Evolutionary conservation across 2,797 vertebrate genomes (phyloP).

Genomic region (Darevskia mixta): DNA sequence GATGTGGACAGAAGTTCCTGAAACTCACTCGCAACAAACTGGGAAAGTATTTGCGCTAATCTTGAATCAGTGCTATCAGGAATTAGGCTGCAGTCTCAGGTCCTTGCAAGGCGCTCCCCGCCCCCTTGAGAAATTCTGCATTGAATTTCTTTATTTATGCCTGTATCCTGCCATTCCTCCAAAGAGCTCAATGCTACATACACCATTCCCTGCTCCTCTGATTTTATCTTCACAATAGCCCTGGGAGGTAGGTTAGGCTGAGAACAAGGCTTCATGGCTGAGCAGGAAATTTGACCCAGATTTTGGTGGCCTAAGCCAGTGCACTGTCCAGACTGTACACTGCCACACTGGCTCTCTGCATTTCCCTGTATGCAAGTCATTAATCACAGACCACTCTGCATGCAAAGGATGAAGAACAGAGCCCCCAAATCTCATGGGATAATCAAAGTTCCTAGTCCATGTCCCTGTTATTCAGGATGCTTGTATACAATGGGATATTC

Average conservation of each 20-base stretch:
- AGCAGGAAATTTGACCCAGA: neutral
- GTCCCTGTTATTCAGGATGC: conserved; percentile 15
- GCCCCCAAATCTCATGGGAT: neutral
- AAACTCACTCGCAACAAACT: neutral
- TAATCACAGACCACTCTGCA: neutral
- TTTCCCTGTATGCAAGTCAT: neutral
- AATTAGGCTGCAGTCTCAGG: neutral
- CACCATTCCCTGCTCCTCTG: neutral
- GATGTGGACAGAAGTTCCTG: neutral
- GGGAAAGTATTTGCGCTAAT: neutral
- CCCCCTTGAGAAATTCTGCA: neutral
- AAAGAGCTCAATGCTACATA: neutral
- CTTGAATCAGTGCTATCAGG: neutral
- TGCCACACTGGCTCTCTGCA: neutral
- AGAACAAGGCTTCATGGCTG: neutral
- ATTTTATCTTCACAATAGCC: neutral
- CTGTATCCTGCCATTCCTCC: neutral
- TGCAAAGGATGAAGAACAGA: neutral
- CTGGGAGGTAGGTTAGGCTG: neutral
- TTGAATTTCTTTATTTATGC: neutral
- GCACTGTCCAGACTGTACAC: neutral
- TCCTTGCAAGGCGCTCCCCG: neutral
- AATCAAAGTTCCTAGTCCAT: neutral
- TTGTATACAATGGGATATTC: conserved; percentile 5
- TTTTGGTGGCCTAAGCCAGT: neutral